These are phyloP conservation scores for Bradysia coprophila DNA, from an alignment of 1,140 invertebrate species.

Conservation along the genomic window DNA sequence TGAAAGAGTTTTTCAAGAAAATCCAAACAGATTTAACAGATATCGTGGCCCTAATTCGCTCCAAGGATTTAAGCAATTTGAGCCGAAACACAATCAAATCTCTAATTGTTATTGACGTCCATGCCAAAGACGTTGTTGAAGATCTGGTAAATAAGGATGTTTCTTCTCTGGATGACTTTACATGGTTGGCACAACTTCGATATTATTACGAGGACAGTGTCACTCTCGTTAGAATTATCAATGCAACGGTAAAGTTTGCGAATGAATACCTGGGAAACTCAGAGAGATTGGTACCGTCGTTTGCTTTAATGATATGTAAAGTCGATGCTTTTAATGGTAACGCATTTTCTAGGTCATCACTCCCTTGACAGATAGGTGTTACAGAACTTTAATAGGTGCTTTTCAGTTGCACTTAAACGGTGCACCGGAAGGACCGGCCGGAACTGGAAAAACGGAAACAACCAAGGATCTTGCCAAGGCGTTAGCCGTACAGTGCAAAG, in stretches of 20 bases:
- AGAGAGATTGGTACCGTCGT: constrained; percentile 45
- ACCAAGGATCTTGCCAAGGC: constrained; percentile 81
- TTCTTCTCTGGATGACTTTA: constrained; percentile 59
- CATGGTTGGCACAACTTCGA: constrained; percentile 77
- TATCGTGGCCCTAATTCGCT: constrained; percentile 39
- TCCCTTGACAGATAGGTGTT: constrained; percentile 67
- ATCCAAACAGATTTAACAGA: constrained; percentile 39
- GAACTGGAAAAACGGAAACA: constrained; percentile 80
- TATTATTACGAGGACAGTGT: constrained; percentile 78
- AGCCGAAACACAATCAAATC: constrained; percentile 64
- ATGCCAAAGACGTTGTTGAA: constrained; percentile 73
- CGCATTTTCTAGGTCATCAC: constrained; percentile 41
- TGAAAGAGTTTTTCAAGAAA: constrained; percentile 29
- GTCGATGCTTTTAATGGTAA: no score
- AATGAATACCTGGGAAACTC: constrained; percentile 83
- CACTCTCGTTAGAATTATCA: constrained; percentile 68
- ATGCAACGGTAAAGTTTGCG: constrained; percentile 67
- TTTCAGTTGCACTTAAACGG: constrained; percentile 75
- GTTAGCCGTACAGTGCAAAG: constrained; percentile 78
- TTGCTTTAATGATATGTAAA: no score
- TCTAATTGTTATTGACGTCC: constrained; percentile 80
- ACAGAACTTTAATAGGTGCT: constrained; percentile 72
- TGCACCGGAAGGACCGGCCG: constrained; percentile 76
- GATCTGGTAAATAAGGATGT: constrained; percentile 51
- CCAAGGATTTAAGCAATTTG: constrained; percentile 33